Evolutionary conservation across 2,797 vertebrate species (phyloP), one percentile per base, ranked within the genome.

Genomic region (Alcedo quadribrachys): DNA sequence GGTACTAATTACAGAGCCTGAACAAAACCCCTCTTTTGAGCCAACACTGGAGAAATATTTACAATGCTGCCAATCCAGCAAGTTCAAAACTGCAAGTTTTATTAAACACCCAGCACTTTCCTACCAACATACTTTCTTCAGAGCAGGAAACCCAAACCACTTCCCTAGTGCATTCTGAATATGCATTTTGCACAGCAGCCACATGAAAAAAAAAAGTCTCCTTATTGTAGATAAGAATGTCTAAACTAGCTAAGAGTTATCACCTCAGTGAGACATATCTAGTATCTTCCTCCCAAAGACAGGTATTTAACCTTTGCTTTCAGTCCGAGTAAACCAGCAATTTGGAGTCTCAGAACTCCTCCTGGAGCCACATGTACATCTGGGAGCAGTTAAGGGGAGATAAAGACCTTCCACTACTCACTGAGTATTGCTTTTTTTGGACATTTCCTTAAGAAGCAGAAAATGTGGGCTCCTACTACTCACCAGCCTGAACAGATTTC

Each of bases 111-210:
- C 4, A 58, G 63, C 61, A 27, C 25, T 73, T 84, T 57, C 24
- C 63, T 78, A 30, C 15, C 2, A 4, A 37, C 15, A n/a, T 2
- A 11, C 9, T 16, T 84, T 74, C 28, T 58, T 73, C 16, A 19
- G n/a, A 82, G 33, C 11, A 58, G 51, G 84, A 85, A 95, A 87
- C 43, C 4, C 71, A 85, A 80, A 87, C 32, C 15, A 51, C 32
- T 20, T 87, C 27, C 40, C 28, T 14, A 3, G 16, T n/a, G 28
- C 12, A 10, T 48, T 65, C 53, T 60, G 15, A 10, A 3, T 13
- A 16, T 0, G 3, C 10, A 2, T 4, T 1, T 3, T 58, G 28
- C 19, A 48, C 21, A 48, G 62, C 11, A 73, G 55, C 24, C 73
- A 51, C 0, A 40, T 40, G 37, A 40, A 40, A 40, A 40, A 37